Conservation (phyloP, 2,797 vertebrate genomes). For the Miopithecus talapoin region DNA sequence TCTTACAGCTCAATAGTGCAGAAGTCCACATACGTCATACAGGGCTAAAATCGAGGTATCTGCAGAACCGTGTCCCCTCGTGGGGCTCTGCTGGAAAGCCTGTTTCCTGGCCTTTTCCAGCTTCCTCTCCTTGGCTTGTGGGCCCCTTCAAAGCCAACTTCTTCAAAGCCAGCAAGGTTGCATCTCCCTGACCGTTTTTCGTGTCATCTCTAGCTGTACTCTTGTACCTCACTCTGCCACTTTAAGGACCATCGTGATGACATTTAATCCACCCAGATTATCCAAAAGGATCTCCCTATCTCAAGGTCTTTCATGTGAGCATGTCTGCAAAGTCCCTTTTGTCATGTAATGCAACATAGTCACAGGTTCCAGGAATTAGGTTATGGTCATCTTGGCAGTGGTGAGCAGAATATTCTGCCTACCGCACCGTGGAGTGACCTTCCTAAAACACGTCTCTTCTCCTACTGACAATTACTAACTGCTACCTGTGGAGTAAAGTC, state of each 20-base stretch:
- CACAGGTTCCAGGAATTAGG: neutral
- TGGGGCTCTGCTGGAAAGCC: no score
- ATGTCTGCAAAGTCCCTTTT: neutral
- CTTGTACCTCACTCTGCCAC: neutral
- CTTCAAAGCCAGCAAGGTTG: neutral
- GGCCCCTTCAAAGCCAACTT: neutral
- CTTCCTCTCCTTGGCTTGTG: no score
- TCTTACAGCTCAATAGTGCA: neutral
- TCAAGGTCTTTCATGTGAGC: neutral
- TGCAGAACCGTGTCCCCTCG: neutral
- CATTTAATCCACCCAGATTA: no score
- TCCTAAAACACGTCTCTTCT: neutral
- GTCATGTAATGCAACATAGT: fast-evolving
- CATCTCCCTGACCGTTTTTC: neutral
- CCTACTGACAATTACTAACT: neutral
- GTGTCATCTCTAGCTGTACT: no score
- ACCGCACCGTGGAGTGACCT: neutral
- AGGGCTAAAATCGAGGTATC: neutral
- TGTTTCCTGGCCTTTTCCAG: neutral
- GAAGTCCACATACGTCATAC: no score
- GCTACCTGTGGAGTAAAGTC: neutral
- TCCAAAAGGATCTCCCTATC: no score
- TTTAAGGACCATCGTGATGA: neutral
- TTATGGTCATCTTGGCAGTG: fast-evolving
- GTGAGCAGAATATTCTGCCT: neutral